phyloP scores from a whole-genome alignment of 2,797 vertebrate species.

The Falco concolor region DNA sequence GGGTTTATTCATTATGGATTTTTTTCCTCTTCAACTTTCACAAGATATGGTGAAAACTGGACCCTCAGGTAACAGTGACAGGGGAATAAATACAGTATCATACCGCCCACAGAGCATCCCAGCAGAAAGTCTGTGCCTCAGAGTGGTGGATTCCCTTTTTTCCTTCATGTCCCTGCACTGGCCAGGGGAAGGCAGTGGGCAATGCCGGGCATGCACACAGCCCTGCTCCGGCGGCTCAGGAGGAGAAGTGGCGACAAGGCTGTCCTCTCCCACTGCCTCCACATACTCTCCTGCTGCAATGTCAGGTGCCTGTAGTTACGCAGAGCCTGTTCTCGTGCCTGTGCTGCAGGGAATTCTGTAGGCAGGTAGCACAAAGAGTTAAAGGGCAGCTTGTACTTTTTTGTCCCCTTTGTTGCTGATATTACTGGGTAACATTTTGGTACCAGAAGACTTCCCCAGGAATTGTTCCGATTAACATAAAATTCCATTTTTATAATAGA shows the following conservation, averaged over 20 bases:
- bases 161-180: fast-evolving
- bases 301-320: neutral
- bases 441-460: neutral
- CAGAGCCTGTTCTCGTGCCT: neutral
- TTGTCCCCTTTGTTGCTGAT: neutral
- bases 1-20: neutral
- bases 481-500: neutral
- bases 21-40: neutral
- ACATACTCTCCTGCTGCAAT: neutral
- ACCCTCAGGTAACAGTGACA: neutral
- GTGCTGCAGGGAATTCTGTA: neutral
- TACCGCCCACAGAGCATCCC: neutral
- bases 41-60: neutral
- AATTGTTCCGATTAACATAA: neutral
- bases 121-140: neutral
- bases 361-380: neutral
- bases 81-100: neutral
- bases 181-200: neutral
- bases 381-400: neutral
- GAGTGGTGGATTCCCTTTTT: neutral
- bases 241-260: neutral
- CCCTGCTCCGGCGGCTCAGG: fast-evolving
- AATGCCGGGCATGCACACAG: neutral
- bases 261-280: neutral
- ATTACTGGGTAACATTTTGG: neutral